phyloP scores from a whole-genome alignment of 2,113 vertebrate species.

The Ramphastos sulfuratus region DNA sequence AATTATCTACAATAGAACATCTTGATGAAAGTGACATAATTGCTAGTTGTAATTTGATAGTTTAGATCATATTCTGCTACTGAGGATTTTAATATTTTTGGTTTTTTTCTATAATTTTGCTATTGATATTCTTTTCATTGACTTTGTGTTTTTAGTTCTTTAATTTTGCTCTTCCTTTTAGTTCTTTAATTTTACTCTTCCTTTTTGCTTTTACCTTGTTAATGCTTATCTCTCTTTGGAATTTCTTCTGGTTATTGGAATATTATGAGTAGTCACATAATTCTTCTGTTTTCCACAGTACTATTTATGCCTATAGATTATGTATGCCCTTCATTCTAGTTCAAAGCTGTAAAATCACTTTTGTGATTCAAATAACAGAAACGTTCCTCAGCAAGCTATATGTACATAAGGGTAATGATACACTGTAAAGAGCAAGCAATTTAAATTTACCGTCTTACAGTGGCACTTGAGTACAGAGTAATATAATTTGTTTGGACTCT shows the following conservation, averaged over 20 bases:
- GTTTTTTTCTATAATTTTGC: not conserved
- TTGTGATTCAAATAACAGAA: not conserved
- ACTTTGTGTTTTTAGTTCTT: too few species aligned
- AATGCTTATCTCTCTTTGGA: not conserved
- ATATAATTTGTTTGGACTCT: constrained; percentile 9
- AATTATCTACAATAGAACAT: not conserved
- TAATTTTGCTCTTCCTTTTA: not conserved
- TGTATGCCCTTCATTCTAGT: not conserved
- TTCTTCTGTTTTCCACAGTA: not conserved
- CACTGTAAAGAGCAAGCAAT: not conserved
- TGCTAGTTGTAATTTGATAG: not conserved
- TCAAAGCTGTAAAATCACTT: not conserved
- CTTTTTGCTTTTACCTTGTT: not conserved
- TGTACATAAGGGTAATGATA: not conserved
- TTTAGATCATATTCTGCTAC: not conserved
- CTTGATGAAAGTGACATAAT: not conserved
- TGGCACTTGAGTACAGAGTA: not conserved
- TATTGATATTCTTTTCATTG: too few species aligned
- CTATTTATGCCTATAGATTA: not conserved
- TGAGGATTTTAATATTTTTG: not conserved
- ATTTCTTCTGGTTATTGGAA: not conserved
- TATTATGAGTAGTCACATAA: not conserved
- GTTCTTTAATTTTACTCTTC: not conserved
- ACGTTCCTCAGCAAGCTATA: not conserved
- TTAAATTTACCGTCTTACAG: not conserved